Conservation (phyloP, 2,113 vertebrate species). For the Gadus chalcogrammus region DNA sequence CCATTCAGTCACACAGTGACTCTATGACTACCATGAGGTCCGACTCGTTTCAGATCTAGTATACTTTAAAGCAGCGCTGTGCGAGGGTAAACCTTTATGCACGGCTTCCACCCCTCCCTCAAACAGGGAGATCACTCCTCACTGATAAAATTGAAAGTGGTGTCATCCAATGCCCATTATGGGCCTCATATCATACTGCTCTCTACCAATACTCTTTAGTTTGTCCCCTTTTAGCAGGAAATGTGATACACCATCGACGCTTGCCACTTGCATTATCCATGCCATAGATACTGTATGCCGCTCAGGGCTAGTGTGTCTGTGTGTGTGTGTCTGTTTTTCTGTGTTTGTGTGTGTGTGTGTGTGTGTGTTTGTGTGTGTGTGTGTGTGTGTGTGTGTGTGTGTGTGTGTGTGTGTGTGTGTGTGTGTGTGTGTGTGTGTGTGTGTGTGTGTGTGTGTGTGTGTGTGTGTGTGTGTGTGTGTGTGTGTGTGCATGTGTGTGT, state of each 20-base stretch:
- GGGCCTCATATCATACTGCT: constrained; percentile 5
- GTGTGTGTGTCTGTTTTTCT: background rate
- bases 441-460: too few relatives aligned
- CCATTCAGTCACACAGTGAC: background rate
- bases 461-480: too few relatives aligned
- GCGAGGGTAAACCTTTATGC: background rate
- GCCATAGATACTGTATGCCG: constrained; percentile 23
- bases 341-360: constrained; percentile 5
- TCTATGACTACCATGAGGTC: too few relatives aligned
- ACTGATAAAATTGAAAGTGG: background rate
- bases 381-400: constrained; percentile 1
- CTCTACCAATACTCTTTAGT: constrained; percentile 7
- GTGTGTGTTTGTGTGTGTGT: constrained; percentile 5
- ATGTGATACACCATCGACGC: constrained; percentile 2
- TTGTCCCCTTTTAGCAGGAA: constrained; percentile 5
- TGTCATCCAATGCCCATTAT: background rate
- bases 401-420: constrained; percentile 5
- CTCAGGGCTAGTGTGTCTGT: constrained; percentile 19
- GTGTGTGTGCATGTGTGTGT: too few relatives aligned
- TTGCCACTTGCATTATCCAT: constrained; percentile 35
- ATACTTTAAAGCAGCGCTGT: background rate
- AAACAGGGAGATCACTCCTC: background rate
- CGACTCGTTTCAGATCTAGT: background rate
- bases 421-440: background rate
- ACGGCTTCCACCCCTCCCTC: background rate